Percentiles rank a stretch among this genome's conserved stretches.
Evolutionary conservation across 2,888 invertebrate genomes (phyloP).

Genomic region (Nymphalis c-album): DNA sequence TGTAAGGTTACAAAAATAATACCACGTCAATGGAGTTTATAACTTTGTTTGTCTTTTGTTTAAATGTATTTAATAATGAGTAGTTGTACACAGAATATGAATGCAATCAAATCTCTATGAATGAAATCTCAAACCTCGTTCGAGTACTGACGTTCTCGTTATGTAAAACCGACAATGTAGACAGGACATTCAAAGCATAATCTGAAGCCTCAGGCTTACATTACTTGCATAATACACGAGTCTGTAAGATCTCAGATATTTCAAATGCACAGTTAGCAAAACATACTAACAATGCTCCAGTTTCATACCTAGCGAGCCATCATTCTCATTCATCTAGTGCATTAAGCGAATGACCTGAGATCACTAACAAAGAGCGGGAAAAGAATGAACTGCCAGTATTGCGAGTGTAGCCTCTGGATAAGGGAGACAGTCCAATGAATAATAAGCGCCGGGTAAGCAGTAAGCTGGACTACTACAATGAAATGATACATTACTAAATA

Average conservation of each 20-base stretch:
- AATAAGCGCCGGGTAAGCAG: neutral
- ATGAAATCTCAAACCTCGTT: no score
- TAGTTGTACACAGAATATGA: no score
- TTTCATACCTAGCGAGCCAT: conserved; percentile 16
- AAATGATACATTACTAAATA: neutral
- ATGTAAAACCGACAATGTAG: no score
- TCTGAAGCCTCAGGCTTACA: no score
- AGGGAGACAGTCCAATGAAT: neutral
- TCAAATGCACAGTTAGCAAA: conserved; percentile 1
- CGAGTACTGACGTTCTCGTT: no score
- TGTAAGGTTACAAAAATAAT: no score
- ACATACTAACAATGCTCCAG: conserved; percentile 17
- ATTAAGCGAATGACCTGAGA: conserved; percentile 17
- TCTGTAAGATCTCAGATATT: neutral
- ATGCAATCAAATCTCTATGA: no score
- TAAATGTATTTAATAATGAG: no score
- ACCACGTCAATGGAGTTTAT: no score
- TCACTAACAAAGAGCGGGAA: conserved; percentile 3
- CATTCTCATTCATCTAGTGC: conserved; percentile 13
- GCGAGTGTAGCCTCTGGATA: conserved; percentile 3
- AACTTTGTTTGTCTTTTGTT: no score
- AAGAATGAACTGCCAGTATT: conserved; percentile 7
- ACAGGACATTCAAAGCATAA: no score
- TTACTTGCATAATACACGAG: neutral
- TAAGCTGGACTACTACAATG: neutral